Evolutionary conservation across 2,888 invertebrate species (phyloP).

Genomic region (Epiblema foenella): DNA sequence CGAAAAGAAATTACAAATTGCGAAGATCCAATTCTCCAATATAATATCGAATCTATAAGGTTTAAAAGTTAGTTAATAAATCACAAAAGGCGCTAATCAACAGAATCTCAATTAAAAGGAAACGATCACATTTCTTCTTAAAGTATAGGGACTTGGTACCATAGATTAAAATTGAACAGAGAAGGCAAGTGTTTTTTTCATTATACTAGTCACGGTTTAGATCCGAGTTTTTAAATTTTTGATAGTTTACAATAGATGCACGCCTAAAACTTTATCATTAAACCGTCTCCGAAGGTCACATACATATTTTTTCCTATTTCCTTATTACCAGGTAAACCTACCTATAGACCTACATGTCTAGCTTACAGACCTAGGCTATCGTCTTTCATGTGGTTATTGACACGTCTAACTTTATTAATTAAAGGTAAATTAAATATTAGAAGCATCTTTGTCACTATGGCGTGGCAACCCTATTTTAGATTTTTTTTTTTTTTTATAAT

Average conservation of each 20-base stretch:
- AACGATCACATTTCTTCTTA: slow-evolving; percentile 62
- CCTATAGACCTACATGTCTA: neutral
- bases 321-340: neutral
- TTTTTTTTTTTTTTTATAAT: too few species aligned
- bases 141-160: slow-evolving; percentile 41
- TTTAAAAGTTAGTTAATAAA: slow-evolving; percentile 43
- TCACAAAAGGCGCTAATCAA: slow-evolving; percentile 51
- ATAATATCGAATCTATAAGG: slow-evolving; percentile 27
- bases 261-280: neutral
- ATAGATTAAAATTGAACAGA: neutral
- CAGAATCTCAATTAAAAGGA: slow-evolving; percentile 66
- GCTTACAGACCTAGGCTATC: neutral
- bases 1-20: neutral
- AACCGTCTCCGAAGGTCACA: neutral
- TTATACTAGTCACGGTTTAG: neutral
- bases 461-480: too few species aligned
- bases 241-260: too few species aligned
- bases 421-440: too few species aligned
- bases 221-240: neutral
- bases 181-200: neutral
- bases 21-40: slow-evolving; percentile 28
- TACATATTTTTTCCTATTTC: neutral
- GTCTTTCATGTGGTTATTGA: too few species aligned
- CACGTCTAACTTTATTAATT: neutral
- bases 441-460: too few species aligned